Evolutionary conservation across 1,140 invertebrate species (phyloP), one percentile per base, ranked within the genome.

Genomic region (Platorchestia sp.): DNA sequence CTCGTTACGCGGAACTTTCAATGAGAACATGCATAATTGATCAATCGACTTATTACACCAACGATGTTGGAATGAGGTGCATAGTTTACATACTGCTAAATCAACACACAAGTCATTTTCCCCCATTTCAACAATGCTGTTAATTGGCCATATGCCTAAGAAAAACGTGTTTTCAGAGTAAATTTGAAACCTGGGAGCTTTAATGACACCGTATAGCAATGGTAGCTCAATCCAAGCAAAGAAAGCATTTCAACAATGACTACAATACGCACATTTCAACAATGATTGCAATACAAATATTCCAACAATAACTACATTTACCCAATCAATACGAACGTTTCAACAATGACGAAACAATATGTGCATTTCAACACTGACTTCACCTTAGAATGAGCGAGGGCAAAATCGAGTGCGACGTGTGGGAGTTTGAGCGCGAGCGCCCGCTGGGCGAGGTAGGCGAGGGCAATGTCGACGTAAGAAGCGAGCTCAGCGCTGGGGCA

Each of bases 341-440:
- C n/a, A n/a, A n/a, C n/a, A 75, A 95, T 42, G 47, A 95, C 19
- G 5, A 44, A 95, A 3, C 59, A 75, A 75, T 75, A 27, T 27
- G 14, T 75, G 36, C 1, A 22, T 1, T 19, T 10, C 14, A 36
- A 75, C 27, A 27, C 47, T 7, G 36, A 3, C 14, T 45, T 90
- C 87, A 96, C 96, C 95, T 96, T 86, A 86, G 95, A 95, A 16
- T 96, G 87, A 41, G 95, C 95, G 43, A 95, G 95, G n/a, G 96
- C 93, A 40, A 96, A 95, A 95, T 96, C 96, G 44, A 96, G 93
- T n/a, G 95, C 96, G 41, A 96, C 96, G 95, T 96, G 97, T 97
- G 97, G 97, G 96, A 97, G 96, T 45, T 96, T 96, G 3, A 97
- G 95, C 95, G 97, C 95, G 96, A 97, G 97, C 97, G 97, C 97